These are phyloP conservation scores for Catonia carolina DNA, from an alignment of 2,888 invertebrate species.

Conservation along the genomic window DNA sequence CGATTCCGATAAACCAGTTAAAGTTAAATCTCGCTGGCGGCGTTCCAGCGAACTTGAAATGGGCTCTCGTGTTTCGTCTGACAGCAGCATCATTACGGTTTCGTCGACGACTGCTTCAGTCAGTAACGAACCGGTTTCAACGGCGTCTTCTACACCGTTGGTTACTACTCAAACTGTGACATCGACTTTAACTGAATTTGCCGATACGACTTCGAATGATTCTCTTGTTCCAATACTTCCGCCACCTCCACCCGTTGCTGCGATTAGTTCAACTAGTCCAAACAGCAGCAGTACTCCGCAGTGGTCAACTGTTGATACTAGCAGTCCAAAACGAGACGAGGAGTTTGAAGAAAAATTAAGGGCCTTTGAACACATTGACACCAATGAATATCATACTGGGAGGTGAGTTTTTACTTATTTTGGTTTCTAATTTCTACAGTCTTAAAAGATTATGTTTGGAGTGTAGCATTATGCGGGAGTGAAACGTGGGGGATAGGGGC, in stretches of 20 bases:
- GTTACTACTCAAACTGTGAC: no score
- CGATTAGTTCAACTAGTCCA: neutral
- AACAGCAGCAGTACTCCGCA: neutral
- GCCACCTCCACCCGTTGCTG: conserved; percentile 40
- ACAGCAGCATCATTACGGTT: conserved; percentile 21
- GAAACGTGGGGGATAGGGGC: no score
- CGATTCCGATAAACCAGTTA: conserved; percentile 55
- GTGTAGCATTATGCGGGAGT: no score
- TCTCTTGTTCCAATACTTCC: conserved; percentile 32
- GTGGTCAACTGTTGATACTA: neutral
- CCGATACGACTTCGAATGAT: no score
- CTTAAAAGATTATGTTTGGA: no score
- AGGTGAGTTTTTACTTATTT: conserved; percentile 45
- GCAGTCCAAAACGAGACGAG: conserved; percentile 9
- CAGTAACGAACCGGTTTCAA: neutral
- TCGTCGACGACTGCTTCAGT: neutral
- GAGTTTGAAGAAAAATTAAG: conserved; percentile 57
- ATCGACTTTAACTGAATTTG: no score
- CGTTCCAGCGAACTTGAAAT: conserved; percentile 68
- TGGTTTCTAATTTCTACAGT: no score
- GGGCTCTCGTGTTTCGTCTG: conserved; percentile 43
- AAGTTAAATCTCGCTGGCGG: conserved; percentile 73
- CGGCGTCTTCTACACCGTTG: no score
- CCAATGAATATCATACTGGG: conserved; percentile 80
- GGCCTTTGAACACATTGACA: conserved; percentile 71